phyloP scores from a whole-genome alignment of 2,888 invertebrate species.

The Yponomeuta evonymella region DNA sequence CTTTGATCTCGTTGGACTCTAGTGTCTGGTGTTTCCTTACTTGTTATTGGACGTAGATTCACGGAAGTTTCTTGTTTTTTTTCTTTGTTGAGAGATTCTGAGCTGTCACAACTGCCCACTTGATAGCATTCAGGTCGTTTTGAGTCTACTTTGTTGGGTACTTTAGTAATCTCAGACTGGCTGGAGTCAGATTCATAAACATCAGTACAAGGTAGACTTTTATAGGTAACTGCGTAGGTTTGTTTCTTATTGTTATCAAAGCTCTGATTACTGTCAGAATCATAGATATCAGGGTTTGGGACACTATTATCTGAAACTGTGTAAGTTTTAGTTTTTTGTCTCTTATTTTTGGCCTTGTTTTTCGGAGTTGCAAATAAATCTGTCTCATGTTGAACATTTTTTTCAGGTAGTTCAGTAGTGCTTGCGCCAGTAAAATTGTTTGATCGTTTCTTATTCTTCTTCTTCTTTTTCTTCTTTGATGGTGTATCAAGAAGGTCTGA shows the following conservation, averaged over 20 bases:
- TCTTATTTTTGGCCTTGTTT: slow-evolving; percentile 64
- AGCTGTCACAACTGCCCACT: slow-evolving; percentile 35
- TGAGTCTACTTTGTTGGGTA: not conserved
- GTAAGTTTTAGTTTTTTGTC: slow-evolving; percentile 53
- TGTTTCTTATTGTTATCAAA: slow-evolving; percentile 36
- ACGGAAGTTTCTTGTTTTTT: slow-evolving; percentile 20
- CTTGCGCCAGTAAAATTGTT: slow-evolving; percentile 34
- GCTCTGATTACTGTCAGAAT: slow-evolving; percentile 74
- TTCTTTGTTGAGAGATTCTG: slow-evolving; percentile 26
- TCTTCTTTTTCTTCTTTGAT: slow-evolving; percentile 60
- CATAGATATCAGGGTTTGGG: slow-evolving; percentile 71
- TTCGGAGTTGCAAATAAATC: slow-evolving; percentile 68
- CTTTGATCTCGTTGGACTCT: not conserved
- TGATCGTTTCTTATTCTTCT: slow-evolving; percentile 49
- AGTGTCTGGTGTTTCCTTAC: slow-evolving; percentile 23
- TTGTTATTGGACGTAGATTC: slow-evolving; percentile 26
- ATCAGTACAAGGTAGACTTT: slow-evolving; percentile 61
- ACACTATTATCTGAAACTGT: slow-evolving; percentile 52
- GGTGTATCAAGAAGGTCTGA: slow-evolving; percentile 58
- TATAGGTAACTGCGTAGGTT: slow-evolving; percentile 54
- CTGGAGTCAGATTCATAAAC: slow-evolving; percentile 76
- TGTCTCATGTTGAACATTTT: slow-evolving; percentile 20
- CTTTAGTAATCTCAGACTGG: slow-evolving; percentile 41
- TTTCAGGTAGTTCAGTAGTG: slow-evolving; percentile 26
- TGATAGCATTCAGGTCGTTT: slow-evolving; percentile 26